phyloP scores from a whole-genome alignment of 2,113 vertebrate genomes.

The Oceanites oceanicus region DNA sequence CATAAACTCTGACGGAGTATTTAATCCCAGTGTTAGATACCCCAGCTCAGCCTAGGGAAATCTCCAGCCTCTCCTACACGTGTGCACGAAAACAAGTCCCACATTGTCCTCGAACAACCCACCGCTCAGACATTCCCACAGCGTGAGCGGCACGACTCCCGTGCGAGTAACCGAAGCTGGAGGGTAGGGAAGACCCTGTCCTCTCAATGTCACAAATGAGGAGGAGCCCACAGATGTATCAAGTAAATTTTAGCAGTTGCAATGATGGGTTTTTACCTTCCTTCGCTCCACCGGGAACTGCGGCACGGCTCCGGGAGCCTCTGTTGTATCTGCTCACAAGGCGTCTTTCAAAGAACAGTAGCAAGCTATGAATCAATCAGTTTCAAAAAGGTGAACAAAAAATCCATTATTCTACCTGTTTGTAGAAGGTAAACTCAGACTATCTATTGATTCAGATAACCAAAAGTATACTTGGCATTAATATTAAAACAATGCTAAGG shows the following conservation, averaged over 20 bases:
- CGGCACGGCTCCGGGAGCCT: background rate
- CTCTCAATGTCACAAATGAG: background rate
- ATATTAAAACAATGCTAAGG: background rate
- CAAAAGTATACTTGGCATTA: background rate
- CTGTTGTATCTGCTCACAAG: background rate
- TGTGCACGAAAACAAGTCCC: slow-evolving; percentile 3
- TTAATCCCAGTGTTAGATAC: background rate
- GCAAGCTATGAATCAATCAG: background rate
- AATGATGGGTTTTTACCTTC: background rate
- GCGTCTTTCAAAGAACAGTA: background rate
- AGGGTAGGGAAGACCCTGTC: background rate
- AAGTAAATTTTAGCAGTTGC: background rate
- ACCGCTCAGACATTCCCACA: background rate
- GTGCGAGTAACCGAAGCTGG: fast-evolving
- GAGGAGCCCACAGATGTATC: background rate
- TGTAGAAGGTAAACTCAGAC: background rate
- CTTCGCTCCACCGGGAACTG: background rate
- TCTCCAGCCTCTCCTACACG: background rate
- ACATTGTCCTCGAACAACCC: slow-evolving; percentile 10
- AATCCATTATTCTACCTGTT: background rate
- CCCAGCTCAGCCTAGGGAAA: background rate
- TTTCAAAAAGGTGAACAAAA: background rate
- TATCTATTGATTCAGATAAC: background rate
- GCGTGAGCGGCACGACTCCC: background rate
- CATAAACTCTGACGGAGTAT: background rate